Conservation (phyloP, 2,797 vertebrate species). For the Pempheris klunzingeri region DNA sequence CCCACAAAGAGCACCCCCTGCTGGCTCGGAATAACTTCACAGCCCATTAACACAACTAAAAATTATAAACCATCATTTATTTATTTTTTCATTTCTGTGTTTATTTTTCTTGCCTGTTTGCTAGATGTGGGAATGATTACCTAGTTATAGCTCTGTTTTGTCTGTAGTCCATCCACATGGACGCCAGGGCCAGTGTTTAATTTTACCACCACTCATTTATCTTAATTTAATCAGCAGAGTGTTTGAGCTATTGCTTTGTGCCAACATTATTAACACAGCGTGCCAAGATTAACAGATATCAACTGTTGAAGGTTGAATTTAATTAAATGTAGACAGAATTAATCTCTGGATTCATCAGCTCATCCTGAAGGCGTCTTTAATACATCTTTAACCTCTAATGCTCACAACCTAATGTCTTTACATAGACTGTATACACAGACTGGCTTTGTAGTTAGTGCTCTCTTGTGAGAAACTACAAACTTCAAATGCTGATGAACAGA, state of each 20-base stretch:
- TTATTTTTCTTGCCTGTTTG: not conserved
- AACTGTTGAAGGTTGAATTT: constrained; percentile 23
- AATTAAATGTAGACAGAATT: constrained; percentile 25
- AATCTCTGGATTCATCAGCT: constrained; percentile 32
- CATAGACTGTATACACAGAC: too few relatives aligned
- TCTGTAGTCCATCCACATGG: not conserved
- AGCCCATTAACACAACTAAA: not conserved
- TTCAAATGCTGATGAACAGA: not conserved
- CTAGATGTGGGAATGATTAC: not conserved
- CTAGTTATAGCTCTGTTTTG: not conserved
- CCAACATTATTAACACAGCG: constrained; percentile 7
- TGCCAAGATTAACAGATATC: constrained; percentile 18
- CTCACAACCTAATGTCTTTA: not conserved
- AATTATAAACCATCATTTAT: not conserved
- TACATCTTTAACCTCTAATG: constrained; percentile 14
- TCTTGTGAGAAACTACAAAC: not conserved
- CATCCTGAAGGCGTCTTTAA: constrained; percentile 6
- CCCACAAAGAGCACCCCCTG: constrained; percentile 40
- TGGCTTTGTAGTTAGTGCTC: too few relatives aligned
- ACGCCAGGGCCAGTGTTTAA: not conserved
- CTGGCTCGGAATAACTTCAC: constrained; percentile 45
- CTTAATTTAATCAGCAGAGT: constrained; percentile 33
- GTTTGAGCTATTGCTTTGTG: constrained; percentile 18
- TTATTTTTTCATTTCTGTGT: not conserved
- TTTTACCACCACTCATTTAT: constrained; percentile 11